Base-by-base conservation (phyloP, 2,888 invertebrate species). In the Pandemis corylana region DNA sequence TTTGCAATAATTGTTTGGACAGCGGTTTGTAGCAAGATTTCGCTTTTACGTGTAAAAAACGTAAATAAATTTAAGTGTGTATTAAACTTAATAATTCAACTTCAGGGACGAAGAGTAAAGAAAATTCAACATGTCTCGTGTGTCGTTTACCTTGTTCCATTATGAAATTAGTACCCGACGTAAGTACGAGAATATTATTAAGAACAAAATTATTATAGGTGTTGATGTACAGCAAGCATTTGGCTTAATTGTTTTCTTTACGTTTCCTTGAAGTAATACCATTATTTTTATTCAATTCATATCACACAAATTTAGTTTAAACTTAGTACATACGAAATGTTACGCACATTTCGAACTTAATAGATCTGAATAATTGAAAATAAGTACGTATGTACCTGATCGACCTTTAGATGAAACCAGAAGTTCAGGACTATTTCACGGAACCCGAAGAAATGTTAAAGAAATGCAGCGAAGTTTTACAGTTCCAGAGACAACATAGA, bases 391-490 rank as follows among this genome's bases (percentile, higher is more conserved):
- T 7, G 44, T 44, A 44, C 44, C 7, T 4, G 9, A 44, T 44
- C 28, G 41, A 68, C 76, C 84, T 87, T 74, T 81, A 95, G 95
- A 94, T 95, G 95, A 93, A 93, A 80, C 89, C 90, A 81, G 94
- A 95, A 76, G 86, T 95, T 76, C 94, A 94, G 87, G 94, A 95
- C 79, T 95, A 93, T 83, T 95, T 95, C 79, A 92, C 93, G 61
- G 95, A 95, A 77, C 95, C 95, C 4, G 94, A 94, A 80, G 94
- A 95, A 82, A 86, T 95, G 78, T 88, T 95, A 76, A 91, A 89
- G 79, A 94, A 94, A 81, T 87, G 91, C 75, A 90, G 89, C 80
- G 92, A 92, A 85, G 92, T 94, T 78, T 82, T 95, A 80, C 91
- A 93, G 77, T 95, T 95, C 84, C 95, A 95, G 82, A 90, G 87